These are phyloP conservation scores for Plodia interpunctella DNA, from an alignment of 1,140 invertebrate genomes.

Conservation along the genomic window DNA sequence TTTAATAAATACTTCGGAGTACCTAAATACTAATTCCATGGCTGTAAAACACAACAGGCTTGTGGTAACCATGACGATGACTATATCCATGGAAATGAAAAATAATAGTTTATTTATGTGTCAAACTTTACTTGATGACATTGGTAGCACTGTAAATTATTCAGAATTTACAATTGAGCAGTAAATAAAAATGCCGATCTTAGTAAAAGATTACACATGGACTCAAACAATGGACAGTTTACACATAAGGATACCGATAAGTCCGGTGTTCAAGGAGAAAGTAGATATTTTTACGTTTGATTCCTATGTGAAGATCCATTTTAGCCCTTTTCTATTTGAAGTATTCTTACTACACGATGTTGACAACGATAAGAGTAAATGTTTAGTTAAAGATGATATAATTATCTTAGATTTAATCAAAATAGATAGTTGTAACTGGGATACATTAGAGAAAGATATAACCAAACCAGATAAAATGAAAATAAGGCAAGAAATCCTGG, in stretches of 20 bases:
- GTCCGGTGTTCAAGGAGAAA: conserved; percentile 71
- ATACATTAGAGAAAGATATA: conserved; percentile 71
- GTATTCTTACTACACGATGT: conserved; percentile 79
- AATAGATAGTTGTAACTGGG: conserved; percentile 76
- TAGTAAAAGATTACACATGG: conserved; percentile 84
- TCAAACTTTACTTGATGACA: neutral
- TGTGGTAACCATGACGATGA: neutral
- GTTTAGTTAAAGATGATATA: conserved; percentile 75
- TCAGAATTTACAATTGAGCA: too few relatives aligned
- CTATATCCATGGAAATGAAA: neutral
- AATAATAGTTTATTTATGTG: neutral
- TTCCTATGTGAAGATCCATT: conserved; percentile 82
- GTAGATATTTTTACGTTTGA: conserved; percentile 81
- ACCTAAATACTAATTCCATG: too few relatives aligned
- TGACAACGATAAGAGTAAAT: conserved; percentile 77
- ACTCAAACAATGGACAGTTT: conserved; percentile 78
- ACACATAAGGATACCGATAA: conserved; percentile 78
- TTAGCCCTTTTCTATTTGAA: conserved; percentile 82
- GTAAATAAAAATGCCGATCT: conserved; percentile 80
- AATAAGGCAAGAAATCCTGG: conserved; percentile 73
- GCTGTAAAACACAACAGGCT: too few relatives aligned
- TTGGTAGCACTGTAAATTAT: too few relatives aligned
- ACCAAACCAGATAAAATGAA: conserved; percentile 77
- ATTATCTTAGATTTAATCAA: conserved; percentile 81
- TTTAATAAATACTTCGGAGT: too few relatives aligned